Conservation (phyloP, 2,113 vertebrate genomes). For the Pangasianodon hypophthalmus region DNA sequence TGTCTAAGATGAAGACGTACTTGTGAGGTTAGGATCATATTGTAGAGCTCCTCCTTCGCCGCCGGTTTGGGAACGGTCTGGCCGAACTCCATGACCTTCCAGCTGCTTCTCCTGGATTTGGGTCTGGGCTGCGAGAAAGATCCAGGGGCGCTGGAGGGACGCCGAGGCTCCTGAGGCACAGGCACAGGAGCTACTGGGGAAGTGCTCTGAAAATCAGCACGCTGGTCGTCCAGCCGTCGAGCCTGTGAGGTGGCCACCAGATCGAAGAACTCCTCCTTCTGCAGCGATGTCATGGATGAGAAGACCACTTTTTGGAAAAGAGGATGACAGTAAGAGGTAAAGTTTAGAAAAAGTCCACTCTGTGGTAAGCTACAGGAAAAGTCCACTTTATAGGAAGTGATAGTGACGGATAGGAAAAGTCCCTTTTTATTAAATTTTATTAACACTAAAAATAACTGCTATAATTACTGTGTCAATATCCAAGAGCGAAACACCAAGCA, state of each 20-base stretch:
- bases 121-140: slow-evolving; percentile 48
- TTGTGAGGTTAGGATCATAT: slow-evolving; percentile 84
- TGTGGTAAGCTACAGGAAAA: neutral
- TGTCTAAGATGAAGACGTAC: slow-evolving; percentile 59
- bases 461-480: neutral
- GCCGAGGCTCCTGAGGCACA: slow-evolving; percentile 28
- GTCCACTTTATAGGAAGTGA: neutral
- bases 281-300: slow-evolving; percentile 84
- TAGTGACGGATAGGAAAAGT: neutral
- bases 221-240: slow-evolving; percentile 83
- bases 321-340: neutral
- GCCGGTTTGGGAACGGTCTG: slow-evolving; percentile 51
- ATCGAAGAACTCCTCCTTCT: slow-evolving; percentile 86
- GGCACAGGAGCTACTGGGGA: neutral
- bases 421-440: neutral
- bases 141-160: slow-evolving; percentile 37
- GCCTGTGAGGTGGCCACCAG: slow-evolving; percentile 81
- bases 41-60: slow-evolving; percentile 83
- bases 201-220: slow-evolving; percentile 70
- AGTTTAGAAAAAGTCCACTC: neutral
- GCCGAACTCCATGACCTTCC: slow-evolving; percentile 64
- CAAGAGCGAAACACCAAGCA: neutral
- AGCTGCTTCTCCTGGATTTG: slow-evolving; percentile 68
- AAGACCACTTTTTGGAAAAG: slow-evolving; percentile 71
- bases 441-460: neutral